Percentiles rank a stretch among this genome's conserved stretches.
Conservation (phyloP, 1,140 invertebrate species). For the Linepithema humile region DNA sequence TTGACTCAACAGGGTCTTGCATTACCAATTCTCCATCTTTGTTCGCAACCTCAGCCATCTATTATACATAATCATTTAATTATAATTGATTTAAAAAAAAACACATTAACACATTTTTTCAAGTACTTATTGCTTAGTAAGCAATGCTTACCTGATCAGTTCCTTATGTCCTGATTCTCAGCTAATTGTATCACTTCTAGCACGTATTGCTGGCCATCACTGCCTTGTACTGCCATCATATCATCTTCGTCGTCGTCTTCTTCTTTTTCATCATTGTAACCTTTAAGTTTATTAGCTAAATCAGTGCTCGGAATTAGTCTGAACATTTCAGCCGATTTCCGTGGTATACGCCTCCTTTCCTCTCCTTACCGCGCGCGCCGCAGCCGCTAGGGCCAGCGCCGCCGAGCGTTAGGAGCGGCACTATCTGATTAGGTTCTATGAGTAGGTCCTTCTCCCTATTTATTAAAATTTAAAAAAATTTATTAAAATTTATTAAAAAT, state of each 20-base stretch:
- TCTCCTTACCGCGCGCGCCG: too few species aligned
- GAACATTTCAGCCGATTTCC: too few species aligned
- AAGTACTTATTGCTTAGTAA: too few species aligned
- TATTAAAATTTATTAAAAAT: too few species aligned
- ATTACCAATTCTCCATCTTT: constrained; percentile 83
- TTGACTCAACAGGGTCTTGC: constrained; percentile 82
- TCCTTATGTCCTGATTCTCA: constrained; percentile 88
- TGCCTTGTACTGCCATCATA: constrained; percentile 88
- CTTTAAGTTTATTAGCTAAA: constrained; percentile 84
- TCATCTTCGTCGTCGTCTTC: constrained; percentile 85
- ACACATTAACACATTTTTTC: too few species aligned
- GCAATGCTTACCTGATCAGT: constrained; percentile 79
- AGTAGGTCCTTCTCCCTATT: too few species aligned
- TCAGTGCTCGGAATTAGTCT: too few species aligned
- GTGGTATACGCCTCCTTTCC: too few species aligned
- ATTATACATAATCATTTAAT: constrained; percentile 52
- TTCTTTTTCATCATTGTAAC: constrained; percentile 85
- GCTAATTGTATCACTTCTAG: constrained; percentile 93
- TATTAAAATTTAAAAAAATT: too few species aligned
- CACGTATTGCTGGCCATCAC: constrained; percentile 93
- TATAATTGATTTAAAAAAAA: constrained; percentile 9
- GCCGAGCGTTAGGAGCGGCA: too few species aligned
- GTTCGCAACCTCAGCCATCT: constrained; percentile 83
- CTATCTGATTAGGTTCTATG: too few species aligned
- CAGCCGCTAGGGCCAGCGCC: too few species aligned